phyloP scores from a whole-genome alignment of 2,888 invertebrate genomes.

The Deroplatys truncata region DNA sequence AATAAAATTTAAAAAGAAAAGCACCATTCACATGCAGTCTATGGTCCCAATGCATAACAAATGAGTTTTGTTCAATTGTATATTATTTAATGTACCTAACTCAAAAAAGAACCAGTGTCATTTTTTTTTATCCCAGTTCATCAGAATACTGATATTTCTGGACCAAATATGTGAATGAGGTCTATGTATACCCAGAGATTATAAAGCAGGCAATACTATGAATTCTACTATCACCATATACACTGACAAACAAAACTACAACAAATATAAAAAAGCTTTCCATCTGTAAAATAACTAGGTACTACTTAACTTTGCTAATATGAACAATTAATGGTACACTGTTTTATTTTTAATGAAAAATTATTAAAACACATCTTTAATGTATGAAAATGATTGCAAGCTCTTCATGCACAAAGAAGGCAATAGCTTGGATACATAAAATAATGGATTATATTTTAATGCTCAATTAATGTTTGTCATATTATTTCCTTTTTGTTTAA shows the following conservation, averaged over 20 bases:
- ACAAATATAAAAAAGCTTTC: background rate
- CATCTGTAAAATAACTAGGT: background rate
- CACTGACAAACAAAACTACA: background rate
- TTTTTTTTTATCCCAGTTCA: too few species aligned
- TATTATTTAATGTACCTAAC: background rate
- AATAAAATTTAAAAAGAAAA: background rate
- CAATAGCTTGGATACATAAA: background rate
- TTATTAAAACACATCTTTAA: background rate
- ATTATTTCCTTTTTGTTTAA: background rate
- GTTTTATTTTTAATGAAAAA: background rate
- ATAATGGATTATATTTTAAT: background rate
- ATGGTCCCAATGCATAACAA: too few species aligned
- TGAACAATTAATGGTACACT: background rate
- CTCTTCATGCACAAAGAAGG: background rate
- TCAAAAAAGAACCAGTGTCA: background rate
- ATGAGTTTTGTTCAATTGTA: background rate
- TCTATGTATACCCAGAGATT: background rate
- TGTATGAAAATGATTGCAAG: background rate
- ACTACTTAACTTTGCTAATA: background rate
- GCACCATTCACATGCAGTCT: background rate
- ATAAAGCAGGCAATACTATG: background rate
- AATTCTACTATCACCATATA: background rate
- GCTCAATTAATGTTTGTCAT: background rate
- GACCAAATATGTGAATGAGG: too few species aligned
- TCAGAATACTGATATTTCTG: too few species aligned